Base-by-base conservation (phyloP, 2,888 invertebrate species). In the Xylota sylvarum region DNA sequence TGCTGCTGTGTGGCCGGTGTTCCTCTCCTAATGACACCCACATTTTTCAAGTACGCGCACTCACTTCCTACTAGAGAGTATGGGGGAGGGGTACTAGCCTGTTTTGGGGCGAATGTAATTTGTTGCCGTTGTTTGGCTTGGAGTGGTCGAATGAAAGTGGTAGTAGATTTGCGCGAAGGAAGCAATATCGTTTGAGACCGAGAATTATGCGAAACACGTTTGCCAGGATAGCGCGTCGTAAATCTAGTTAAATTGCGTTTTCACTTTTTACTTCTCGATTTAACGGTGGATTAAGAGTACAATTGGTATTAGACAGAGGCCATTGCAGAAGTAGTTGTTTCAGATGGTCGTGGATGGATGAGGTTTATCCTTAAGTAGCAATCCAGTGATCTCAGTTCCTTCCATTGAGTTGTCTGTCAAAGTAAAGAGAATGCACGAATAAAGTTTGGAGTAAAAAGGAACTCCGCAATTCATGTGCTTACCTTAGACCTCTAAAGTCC, bases 21-120 rank as follows among this genome's bases (percentile, higher is more conserved):
- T 60, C 65, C 67, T 40, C 19, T 52, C 50, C 64, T 80, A 85
- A 85, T 80, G 76, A 76, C 65, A 70, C 70, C 74, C 58, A 40
- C 74, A 70, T 76, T 72, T 79, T 79, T 79, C 79, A 80, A 60
- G 56, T 76, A 56, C 43, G 50, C 74, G 35, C 64, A 65, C 55
- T 74, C n/a, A 79, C 80, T 85, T 85, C 84, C 84, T 85, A 52
- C 56, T 76, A 12, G 35, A 6, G 35, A 9, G 35, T 5, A 4
- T 9, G 4, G 67, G 14, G 32, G 48, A 50, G 58, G 48, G 30
- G 23, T 5, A 7, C 19, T 40, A 48, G 46, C 46, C 46, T 48
- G 10, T n/a, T n/a, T 27, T 69, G 58, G 40, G 3, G 9, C 37
- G 27, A 67, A 67, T 67, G 60, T 30, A 62, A 73, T 73, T 62